Conservation (phyloP, 2,113 vertebrate genomes). For the Heliornis fulica region DNA sequence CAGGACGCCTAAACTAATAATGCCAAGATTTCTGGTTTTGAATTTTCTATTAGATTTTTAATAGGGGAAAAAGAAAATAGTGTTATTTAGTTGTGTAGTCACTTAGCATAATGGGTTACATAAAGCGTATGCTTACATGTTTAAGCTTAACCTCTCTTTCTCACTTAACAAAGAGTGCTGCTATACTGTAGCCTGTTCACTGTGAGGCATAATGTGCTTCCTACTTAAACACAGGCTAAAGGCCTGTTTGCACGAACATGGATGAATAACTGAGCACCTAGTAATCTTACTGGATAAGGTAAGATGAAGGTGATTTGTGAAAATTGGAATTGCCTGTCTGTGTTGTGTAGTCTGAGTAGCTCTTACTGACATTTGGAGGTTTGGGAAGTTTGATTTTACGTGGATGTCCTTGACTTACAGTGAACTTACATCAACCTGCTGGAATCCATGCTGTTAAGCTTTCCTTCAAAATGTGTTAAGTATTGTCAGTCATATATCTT, state of each 20-base stretch:
- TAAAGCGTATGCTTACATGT: not conserved
- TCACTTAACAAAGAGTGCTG: not conserved
- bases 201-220: not conserved
- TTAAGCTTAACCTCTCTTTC: not conserved
- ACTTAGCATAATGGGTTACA: not conserved
- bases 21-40: not conserved
- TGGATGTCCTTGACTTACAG: not conserved
- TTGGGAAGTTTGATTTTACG: not conserved
- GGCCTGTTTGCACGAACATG: not conserved
- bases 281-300: not conserved
- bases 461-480: not conserved
- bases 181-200: not conserved
- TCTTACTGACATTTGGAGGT: not conserved
- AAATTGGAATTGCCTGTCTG: not conserved
- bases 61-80: accelerated
- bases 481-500: not conserved
- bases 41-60: not conserved
- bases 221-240: not conserved
- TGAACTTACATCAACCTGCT: not conserved
- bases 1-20: not conserved
- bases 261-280: not conserved
- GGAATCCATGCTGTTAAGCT: slow-evolving; percentile 7
- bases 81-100: not conserved
- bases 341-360: not conserved
- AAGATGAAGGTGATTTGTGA: not conserved